Evolutionary conservation across 2,797 vertebrate species (phyloP), one percentile per base, ranked within the genome.

Genomic region (Enteromius mattozi): DNA sequence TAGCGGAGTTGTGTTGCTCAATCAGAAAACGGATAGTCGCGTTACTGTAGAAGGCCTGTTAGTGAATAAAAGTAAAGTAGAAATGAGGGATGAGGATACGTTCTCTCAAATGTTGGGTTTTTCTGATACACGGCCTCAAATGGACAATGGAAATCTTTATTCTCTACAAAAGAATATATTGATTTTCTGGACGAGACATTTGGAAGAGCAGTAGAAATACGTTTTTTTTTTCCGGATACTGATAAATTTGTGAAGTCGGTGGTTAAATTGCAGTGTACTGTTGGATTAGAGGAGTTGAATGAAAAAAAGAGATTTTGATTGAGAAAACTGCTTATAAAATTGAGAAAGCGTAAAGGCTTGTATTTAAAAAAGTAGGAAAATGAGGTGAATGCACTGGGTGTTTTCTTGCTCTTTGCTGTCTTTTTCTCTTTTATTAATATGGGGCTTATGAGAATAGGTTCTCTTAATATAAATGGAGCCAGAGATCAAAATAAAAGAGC

Each of bases 341-440:
- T 35, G 14, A 49, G 16, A 30, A 75, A 54, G 17, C 0, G 0
- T 12, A 51, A 51, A 51, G 2, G 7, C 2, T 21, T 1, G 0
- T 35, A 1, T 54, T 10, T 2, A 21, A 74, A 21, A 3, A 54
- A 35, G 13, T 51, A 74, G 27, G n/a, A 21, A 6, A 75, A 75
- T 35, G 1, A 27, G 0, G 30, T 14, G 2, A 1, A 24, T 45
- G 24, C 45, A 33, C 42, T 49, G 16, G 27, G 4, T 51, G 17
- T 33, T 51, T 49, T 30, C 30, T 17, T 35, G 19, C 4, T 75
- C 6, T 75, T 54, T 56, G 2, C 6, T 56, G 17, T 35, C 19
- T 7, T 0, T 37, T 54, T n/a, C 1, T 8, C 17, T 75, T 24
- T 77, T 24, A 24, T 59, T 16, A 40, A 59, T 24, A 40, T 24